phyloP scores from a whole-genome alignment of 1,140 invertebrate species.

The Drosophila serrata region DNA sequence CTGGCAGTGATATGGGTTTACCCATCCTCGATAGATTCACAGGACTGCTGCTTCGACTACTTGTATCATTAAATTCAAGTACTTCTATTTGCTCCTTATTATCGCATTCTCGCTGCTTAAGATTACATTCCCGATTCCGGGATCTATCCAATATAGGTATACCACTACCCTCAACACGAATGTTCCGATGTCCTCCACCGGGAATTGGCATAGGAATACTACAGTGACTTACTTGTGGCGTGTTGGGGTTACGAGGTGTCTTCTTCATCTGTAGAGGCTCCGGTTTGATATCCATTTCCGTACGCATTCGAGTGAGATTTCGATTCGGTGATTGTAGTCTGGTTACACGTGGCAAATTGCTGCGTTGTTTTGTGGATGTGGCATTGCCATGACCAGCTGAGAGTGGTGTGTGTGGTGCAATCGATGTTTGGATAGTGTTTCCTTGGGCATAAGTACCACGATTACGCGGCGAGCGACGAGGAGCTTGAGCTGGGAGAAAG shows the following conservation, averaged over 20 bases:
- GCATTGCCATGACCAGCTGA: neutral
- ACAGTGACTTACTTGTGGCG: conserved; percentile 29
- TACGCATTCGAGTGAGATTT: neutral
- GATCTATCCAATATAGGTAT: neutral
- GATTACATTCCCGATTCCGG: neutral
- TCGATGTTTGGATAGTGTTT: neutral
- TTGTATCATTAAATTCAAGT: neutral
- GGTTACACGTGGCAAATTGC: conserved; percentile 50
- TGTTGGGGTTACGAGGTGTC: neutral
- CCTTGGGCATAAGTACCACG: neutral
- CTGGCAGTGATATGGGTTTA: conserved; percentile 35
- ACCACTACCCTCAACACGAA: neutral
- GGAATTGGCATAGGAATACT: neutral
- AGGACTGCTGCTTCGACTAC: conserved; percentile 21
- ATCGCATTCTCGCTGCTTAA: neutral
- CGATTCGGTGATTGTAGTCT: conserved; percentile 9
- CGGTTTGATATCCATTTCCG: neutral
- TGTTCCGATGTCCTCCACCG: neutral
- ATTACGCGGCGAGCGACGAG: conserved; percentile 1
- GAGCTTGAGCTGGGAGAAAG: conserved; percentile 1
- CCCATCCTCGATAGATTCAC: conserved; percentile 28
- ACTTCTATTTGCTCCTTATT: neutral
- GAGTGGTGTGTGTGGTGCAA: neutral
- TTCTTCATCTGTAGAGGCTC: neutral
- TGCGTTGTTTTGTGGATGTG: neutral